Conservation (phyloP, 1,140 invertebrate species). For the Bombus pyrosoma region DNA sequence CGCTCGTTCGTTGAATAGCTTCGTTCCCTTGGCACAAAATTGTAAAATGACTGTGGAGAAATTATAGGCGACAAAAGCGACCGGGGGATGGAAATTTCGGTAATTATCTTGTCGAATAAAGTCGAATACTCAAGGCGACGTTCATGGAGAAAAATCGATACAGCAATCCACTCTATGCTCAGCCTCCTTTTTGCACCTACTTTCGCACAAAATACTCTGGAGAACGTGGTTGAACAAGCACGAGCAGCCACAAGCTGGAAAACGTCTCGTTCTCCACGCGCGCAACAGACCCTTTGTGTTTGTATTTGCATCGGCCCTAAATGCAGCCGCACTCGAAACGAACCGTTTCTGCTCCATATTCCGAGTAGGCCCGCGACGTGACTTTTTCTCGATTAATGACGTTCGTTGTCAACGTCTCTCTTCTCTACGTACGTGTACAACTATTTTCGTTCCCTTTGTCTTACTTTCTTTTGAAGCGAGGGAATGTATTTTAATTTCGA, state of each 20-base stretch:
- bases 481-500: too few species aligned
- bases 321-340: constrained; percentile 45
- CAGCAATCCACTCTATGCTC: constrained; percentile 19
- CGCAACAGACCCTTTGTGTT: constrained; percentile 38
- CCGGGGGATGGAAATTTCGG: neutral
- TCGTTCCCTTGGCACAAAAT: neutral
- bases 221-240: constrained; percentile 16
- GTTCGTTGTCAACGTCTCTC: neutral
- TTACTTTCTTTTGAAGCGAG: too few species aligned
- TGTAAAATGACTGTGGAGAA: too few species aligned
- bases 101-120: neutral
- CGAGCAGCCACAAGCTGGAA: constrained; percentile 1
- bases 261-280: constrained; percentile 4
- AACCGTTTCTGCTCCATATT: constrained; percentile 38
- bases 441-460: neutral
- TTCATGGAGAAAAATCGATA: constrained; percentile 10
- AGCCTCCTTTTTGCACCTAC: constrained; percentile 34
- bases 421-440: neutral
- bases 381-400: constrained; percentile 26
- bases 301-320: constrained; percentile 31
- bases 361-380: constrained; percentile 18
- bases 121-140: neutral
- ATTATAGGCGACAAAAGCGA: too few species aligned
- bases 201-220: constrained; percentile 29
- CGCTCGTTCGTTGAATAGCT: neutral